Evolutionary conservation across 2,888 invertebrate species (phyloP), one percentile per base, ranked within the genome.

Genomic region (Tinea semifulvella): DNA sequence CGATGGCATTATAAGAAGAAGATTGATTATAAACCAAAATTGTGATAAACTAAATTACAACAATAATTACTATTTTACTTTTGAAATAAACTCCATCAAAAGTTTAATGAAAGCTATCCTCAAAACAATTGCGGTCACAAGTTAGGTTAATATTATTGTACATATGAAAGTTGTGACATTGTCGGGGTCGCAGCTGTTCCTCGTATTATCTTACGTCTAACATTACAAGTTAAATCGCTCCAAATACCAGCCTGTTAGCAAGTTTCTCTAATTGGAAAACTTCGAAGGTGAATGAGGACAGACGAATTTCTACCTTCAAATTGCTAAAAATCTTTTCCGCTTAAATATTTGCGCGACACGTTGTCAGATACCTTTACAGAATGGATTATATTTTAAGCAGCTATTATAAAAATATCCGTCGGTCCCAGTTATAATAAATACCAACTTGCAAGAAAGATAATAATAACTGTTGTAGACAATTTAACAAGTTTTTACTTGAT

Each of bases 251-350:
- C 22, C 40, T n/a, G 40, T 40, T 54, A 52, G 50, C 52, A 58
- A 65, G 57, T 58, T 58, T 56, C 54, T 57, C 58, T 70, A 72
- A 72, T 71, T 71, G 67, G 70, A 64, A 68, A 68, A 72, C 68
- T 73, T 70, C 60, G 66, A 68, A 70, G 68, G 68, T 70, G 65
- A 16, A 40, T 40, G 20, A 13, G 40, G 40, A 36, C 18, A 36
- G 36, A 36, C 36, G 16, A 18, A 36, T 36, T 36, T 18, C 36
- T 17, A 36, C 31, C 11, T 36, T 36, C 36, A 2, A 18, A 36
- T 36, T 36, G 36, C 18, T 36, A 6, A 36, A 16, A 18, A 36
- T 18, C 16, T 36, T 36, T 18, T 14, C 36, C 13, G 6, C 31
- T 31, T 31, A 2, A 31, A 31, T 31, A n/a, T n/a, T n/a, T n/a